Evolutionary conservation across 2,113 vertebrate genomes (phyloP).

Genomic region (Corythoichthys haematopterus): DNA sequence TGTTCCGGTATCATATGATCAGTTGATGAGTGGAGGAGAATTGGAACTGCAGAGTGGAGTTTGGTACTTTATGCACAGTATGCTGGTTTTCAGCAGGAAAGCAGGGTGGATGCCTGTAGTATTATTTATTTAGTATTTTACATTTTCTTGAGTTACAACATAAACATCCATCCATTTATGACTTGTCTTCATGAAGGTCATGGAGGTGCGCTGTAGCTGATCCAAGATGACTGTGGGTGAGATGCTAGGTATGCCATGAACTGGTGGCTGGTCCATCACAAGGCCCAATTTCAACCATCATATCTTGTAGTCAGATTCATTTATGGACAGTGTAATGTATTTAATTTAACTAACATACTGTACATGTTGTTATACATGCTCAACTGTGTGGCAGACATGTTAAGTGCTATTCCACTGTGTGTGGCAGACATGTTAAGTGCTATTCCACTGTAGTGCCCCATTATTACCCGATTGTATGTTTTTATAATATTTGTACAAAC

Average conservation of each 20-base stretch:
- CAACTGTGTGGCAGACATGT: background rate
- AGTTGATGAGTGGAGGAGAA: conserved; percentile 10
- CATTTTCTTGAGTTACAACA: background rate
- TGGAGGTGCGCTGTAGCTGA: background rate
- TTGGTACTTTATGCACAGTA: background rate
- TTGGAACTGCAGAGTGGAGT: background rate
- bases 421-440: no score
- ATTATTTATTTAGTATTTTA: background rate
- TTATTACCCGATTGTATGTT: background rate
- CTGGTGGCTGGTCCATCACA: background rate
- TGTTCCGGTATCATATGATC: conserved; percentile 17
- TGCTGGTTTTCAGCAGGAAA: background rate
- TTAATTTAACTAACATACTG: background rate
- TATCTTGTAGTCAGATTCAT: background rate
- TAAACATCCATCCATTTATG: background rate
- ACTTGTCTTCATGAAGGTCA: background rate
- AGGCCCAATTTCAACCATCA: background rate
- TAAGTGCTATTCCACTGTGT: background rate
- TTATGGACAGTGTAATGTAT: no score
- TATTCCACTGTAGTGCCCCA: background rate
- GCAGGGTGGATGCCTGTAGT: background rate
- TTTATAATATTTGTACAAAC: no score
- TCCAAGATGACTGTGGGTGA: background rate
- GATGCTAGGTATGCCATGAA: background rate
- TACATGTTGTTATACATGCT: background rate